Base-by-base conservation (phyloP, 2,797 vertebrate genomes). In the Setipinna tenuifilis region DNA sequence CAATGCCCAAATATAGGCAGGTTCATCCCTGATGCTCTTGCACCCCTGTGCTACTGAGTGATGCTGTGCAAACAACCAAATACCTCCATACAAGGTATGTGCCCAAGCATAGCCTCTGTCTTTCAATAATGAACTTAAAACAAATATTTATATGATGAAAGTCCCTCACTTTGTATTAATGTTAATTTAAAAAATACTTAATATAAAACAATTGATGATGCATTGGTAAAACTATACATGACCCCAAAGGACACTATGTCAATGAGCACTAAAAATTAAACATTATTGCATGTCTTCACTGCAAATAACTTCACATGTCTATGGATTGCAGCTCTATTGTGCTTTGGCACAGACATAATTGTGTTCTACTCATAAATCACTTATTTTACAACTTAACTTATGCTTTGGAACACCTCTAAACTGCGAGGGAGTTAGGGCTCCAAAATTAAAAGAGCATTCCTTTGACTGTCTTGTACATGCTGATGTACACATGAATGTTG, bases 61-160 rank as follows among this genome's bases (percentile, higher is more conserved):
- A 78, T 78, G 35, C 71, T 78, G 71, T 41, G 71, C 71, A 78
- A 78, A 44, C 81, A 82, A n/a, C 81, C 71, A 44, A 78, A 46
- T 35, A 28, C 50, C 41, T 78, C 71, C 71, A 78, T 78, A 78
- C 17, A 78, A 78, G 31, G 71, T 21, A 78, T 78, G 71, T 17
- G 71, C 3, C 35, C 71, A 78, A 78, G 17, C 6, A 35, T 41
- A 21, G 71, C 17, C 5, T 41, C 16, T 19, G 71, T 21, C 71
- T 78, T 44, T 78, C 0, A 78, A 78, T 44, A 78, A 71, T 35
- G 31, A 71, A 78, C 17, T 78, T 19, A 41, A 71, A 35, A 21
- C 71, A 41, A 59, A 19, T 21, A n/a, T 78, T 41, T 41, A 19
- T 35, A 78, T 78, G 17, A 44, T 78, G 17, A 19, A 75, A 19